Percentiles rank a stretch among this genome's conserved stretches.
Evolutionary conservation across 2,888 invertebrate species (phyloP).

Genomic region (Heliconius cydno): DNA sequence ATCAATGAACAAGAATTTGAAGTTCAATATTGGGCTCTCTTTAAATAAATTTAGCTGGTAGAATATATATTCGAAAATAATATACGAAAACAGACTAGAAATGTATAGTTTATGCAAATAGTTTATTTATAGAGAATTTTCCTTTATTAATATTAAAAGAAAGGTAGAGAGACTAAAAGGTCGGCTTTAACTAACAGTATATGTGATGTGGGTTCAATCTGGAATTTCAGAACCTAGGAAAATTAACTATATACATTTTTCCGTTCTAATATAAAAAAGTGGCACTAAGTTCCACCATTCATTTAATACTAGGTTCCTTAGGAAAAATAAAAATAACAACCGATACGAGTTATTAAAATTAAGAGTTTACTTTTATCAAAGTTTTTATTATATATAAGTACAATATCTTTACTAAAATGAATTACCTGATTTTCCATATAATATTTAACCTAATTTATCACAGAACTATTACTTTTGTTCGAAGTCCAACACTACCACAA

Average conservation of each 20-base stretch:
- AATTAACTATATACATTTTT: too few relatives aligned
- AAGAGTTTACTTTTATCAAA: background rate
- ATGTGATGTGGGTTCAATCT: too few relatives aligned
- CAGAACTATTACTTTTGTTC: constrained; percentile 35
- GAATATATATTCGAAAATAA: background rate
- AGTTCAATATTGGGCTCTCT: background rate
- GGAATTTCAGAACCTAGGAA: too few relatives aligned
- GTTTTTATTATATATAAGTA: background rate
- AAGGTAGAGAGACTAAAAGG: too few relatives aligned
- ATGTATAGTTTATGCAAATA: background rate
- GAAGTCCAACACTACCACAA: constrained; percentile 54
- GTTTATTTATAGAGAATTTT: background rate
- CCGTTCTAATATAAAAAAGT: too few relatives aligned
- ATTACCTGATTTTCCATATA: constrained; percentile 13
- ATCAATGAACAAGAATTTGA: background rate
- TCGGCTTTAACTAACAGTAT: too few relatives aligned
- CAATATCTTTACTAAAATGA: background rate
- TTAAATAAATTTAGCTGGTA: background rate
- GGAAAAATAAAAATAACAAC: too few relatives aligned
- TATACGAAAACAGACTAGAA: too few relatives aligned
- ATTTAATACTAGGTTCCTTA: too few relatives aligned
- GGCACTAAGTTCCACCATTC: too few relatives aligned
- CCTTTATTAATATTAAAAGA: too few relatives aligned
- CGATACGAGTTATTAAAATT: too few relatives aligned
- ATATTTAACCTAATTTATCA: constrained; percentile 34